Conservation (phyloP, 2,797 vertebrate species). For the Chaetodon trifasciatus region DNA sequence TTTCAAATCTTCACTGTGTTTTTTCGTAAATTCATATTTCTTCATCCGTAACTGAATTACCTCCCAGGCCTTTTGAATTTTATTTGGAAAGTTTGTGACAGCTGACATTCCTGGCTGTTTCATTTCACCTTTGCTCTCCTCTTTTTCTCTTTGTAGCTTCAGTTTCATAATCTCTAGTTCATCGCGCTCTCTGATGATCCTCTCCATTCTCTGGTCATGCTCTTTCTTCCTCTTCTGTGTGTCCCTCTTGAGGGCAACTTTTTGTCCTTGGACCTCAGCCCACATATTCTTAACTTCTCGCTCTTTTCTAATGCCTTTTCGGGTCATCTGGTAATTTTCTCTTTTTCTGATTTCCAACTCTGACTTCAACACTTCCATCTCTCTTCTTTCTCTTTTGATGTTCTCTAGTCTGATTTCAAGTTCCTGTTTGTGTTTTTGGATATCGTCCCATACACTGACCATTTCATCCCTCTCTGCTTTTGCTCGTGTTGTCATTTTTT, state of each 20-base stretch:
- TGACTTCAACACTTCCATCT: slow-evolving; percentile 71
- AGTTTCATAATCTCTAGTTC: slow-evolving; percentile 67
- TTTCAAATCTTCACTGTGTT: slow-evolving; percentile 7
- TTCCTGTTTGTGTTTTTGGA: slow-evolving; percentile 58
- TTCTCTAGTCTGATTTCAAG: slow-evolving; percentile 56
- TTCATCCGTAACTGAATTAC: slow-evolving; percentile 1
- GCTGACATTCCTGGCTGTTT: not conserved
- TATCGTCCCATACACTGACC: slow-evolving; percentile 18
- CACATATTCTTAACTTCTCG: slow-evolving; percentile 53
- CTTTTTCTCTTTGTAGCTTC: slow-evolving; percentile 54
- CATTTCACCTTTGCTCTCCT: not conserved
- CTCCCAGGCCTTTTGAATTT: slow-evolving; percentile 1
- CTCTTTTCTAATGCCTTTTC: slow-evolving; percentile 50
- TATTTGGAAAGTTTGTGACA: not conserved
- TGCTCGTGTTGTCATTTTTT: not conserved
- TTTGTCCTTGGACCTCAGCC: slow-evolving; percentile 55
- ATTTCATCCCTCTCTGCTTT: slow-evolving; percentile 56
- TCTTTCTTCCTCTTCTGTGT: slow-evolving; percentile 61
- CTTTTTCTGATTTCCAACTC: slow-evolving; percentile 67
- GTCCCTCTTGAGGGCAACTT: slow-evolving; percentile 53
- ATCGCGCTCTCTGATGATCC: slow-evolving; percentile 59
- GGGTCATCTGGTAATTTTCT: slow-evolving; percentile 58
- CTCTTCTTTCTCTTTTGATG: slow-evolving; percentile 68
- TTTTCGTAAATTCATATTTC: slow-evolving; percentile 5
- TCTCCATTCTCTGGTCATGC: slow-evolving; percentile 61